Conservation (phyloP, 2,888 invertebrate genomes). For the Ormyrus rosae region DNA sequence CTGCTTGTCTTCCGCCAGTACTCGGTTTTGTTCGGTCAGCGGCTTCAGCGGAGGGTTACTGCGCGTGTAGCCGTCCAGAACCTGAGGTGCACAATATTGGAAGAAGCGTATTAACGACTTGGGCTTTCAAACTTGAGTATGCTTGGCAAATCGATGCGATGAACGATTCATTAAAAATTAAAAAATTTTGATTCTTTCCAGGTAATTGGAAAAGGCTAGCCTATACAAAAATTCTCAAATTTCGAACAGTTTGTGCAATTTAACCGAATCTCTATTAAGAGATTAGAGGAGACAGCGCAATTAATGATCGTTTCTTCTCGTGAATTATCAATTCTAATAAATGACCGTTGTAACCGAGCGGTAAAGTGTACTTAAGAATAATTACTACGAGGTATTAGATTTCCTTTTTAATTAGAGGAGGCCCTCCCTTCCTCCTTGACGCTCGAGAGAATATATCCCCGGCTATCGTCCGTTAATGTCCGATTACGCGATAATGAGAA, state of each 20-base stretch:
- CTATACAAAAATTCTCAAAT: too few species aligned
- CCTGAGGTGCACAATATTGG: too few species aligned
- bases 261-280: too few species aligned
- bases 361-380: not conserved
- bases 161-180: too few species aligned
- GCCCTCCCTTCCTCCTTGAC: not conserved
- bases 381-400: slow-evolving; percentile 12
- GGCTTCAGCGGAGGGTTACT: not conserved
- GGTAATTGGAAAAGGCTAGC: too few species aligned
- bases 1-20: slow-evolving; percentile 53
- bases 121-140: too few species aligned
- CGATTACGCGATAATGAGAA: slow-evolving; percentile 45
- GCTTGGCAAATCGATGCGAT: too few species aligned
- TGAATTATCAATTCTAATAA: not conserved
- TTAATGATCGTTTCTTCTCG: not conserved
- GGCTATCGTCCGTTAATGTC: slow-evolving; percentile 20
- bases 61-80: not conserved
- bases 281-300: not conserved
- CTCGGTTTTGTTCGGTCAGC: too few species aligned
- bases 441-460: not conserved
- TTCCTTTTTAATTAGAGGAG: slow-evolving; percentile 27
- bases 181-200: too few species aligned
- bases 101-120: too few species aligned
- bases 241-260: too few species aligned
- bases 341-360: not conserved